Evolutionary conservation across 2,797 vertebrate species (phyloP).

Genomic region (Lycodopsis pacificus): DNA sequence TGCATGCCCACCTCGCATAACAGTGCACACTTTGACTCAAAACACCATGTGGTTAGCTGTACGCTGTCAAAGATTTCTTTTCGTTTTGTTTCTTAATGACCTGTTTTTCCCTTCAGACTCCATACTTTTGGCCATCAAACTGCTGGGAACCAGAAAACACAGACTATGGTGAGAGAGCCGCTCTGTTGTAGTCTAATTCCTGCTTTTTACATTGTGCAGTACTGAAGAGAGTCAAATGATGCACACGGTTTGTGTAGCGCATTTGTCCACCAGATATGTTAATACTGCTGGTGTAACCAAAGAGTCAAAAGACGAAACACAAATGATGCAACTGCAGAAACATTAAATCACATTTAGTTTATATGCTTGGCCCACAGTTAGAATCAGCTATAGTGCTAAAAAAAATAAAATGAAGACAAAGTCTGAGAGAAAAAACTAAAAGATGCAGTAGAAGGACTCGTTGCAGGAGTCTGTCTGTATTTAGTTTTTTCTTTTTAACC

Average conservation of each 20-base stretch:
- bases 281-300: constrained; percentile 5
- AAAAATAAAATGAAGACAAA: no score
- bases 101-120: constrained; percentile 84
- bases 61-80: constrained; percentile 18
- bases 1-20: constrained; percentile 32
- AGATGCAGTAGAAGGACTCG: no score
- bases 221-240: constrained; percentile 15
- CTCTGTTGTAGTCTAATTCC: not conserved
- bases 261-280: constrained; percentile 18
- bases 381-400: constrained; percentile 2
- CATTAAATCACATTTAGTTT: constrained; percentile 16
- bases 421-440: no score
- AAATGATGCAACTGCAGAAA: constrained; percentile 22
- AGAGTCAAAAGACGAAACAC: constrained; percentile 11
- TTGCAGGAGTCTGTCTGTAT: no score
- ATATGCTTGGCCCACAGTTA: constrained; percentile 6
- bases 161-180: constrained; percentile 90
- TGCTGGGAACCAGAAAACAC: constrained; percentile 98
- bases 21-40: constrained; percentile 32
- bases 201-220: constrained; percentile 1
- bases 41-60: constrained; percentile 24
- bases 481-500: no score
- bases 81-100: constrained; percentile 40
- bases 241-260: constrained; percentile 5
- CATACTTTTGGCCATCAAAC: constrained; percentile 97